Evolutionary conservation across 2,797 vertebrate species (phyloP).

Genomic region (Erithacus rubecula): DNA sequence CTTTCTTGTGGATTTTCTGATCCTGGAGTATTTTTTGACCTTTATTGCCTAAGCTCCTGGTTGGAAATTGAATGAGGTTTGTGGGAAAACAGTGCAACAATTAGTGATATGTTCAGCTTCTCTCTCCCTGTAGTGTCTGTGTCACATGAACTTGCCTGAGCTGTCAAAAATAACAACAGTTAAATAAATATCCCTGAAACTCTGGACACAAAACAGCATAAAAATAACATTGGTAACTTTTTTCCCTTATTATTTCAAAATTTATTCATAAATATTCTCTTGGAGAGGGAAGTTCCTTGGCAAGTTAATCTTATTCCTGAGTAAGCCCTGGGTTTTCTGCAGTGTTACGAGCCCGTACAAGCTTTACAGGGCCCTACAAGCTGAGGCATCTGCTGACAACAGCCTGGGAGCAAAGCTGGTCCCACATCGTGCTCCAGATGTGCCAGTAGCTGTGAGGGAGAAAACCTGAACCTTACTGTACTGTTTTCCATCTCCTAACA

Average conservation of each 20-base stretch:
- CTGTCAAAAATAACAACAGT: background rate
- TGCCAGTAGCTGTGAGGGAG: background rate
- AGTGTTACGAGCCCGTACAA: background rate
- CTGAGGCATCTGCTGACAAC: background rate
- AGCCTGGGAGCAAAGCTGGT: background rate
- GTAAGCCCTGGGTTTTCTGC: background rate
- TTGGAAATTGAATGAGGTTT: background rate
- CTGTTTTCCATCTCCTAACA: background rate
- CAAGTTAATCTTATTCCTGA: background rate
- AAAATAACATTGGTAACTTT: background rate
- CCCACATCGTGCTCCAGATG: rapidly evolving
- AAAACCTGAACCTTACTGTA: background rate
- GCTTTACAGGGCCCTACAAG: background rate
- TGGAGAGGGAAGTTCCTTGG: background rate
- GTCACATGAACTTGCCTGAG: rapidly evolving
- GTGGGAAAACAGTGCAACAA: background rate
- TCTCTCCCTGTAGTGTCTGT: background rate
- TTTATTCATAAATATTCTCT: background rate
- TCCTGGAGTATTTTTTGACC: background rate
- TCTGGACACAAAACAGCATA: background rate
- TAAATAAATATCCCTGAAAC: background rate
- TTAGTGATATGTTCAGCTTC: background rate
- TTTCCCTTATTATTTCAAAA: background rate
- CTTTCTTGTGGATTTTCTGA: background rate
- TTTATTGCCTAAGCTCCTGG: background rate